Percentiles rank a stretch among this genome's conserved stretches.
These are phyloP conservation scores for Aethes cnicana DNA, from an alignment of 2,888 invertebrate genomes.

Conservation along the genomic window DNA sequence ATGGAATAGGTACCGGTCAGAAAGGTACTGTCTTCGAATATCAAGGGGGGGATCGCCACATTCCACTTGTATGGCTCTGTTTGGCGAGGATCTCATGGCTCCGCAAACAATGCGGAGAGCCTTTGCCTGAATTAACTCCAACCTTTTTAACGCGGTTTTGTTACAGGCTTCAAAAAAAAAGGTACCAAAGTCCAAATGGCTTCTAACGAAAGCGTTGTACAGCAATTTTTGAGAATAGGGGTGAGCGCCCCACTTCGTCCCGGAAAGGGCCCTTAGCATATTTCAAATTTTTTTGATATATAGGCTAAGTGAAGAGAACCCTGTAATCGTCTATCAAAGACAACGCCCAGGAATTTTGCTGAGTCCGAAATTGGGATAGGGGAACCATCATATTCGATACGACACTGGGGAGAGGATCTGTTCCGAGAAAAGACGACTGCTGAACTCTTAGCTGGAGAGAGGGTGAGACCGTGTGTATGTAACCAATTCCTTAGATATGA, in stretches of 20 bases:
- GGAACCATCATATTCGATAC: background rate
- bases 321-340: background rate
- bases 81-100: constrained; percentile 39
- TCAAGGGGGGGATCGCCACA: background rate
- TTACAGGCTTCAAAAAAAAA: background rate
- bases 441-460: background rate
- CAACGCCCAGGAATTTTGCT: background rate
- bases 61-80: constrained; percentile 32
- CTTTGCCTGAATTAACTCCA: background rate
- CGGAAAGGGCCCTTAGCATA: background rate
- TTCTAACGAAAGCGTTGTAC: too few relatives aligned
- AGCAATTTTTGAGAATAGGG: background rate
- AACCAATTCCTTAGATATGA: too few relatives aligned
- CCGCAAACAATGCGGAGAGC: constrained; percentile 31
- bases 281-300: background rate
- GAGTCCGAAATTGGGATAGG: background rate
- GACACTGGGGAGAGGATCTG: background rate
- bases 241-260: background rate
- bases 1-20: background rate
- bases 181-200: background rate
- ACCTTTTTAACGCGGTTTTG: background rate
- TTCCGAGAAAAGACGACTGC: background rate
- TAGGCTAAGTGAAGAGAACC: background rate
- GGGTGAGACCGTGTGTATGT: background rate
- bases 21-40: background rate